Conservation (phyloP, 2,888 invertebrate genomes). For the Antheraea yamamai region DNA sequence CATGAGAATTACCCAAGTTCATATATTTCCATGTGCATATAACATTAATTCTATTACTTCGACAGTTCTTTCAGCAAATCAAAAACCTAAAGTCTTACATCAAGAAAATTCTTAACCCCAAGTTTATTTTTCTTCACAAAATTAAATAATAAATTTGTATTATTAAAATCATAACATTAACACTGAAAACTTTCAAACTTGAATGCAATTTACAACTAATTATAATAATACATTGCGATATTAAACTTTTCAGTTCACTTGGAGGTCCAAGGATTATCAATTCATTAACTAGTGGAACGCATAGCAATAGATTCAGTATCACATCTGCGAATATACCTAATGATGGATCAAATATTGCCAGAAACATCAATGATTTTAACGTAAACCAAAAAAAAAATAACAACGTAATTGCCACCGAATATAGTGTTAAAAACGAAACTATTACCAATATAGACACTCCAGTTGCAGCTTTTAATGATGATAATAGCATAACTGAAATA, state of each 20-base stretch:
- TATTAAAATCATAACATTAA: too few species aligned
- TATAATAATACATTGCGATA: too few species aligned
- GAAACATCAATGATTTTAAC: background rate
- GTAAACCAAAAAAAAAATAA: background rate
- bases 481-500: constrained; percentile 3
- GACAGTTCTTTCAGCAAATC: too few species aligned
- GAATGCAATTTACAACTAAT: too few species aligned
- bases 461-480: background rate
- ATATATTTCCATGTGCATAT: too few species aligned
- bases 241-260: background rate
- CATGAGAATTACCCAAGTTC: too few species aligned
- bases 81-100: too few species aligned
- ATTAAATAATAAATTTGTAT: too few species aligned
- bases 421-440: background rate
- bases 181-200: too few species aligned
- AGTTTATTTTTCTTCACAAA: too few species aligned
- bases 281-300: background rate
- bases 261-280: background rate
- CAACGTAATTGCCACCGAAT: background rate
- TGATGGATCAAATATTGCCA: background rate
- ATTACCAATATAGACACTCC: background rate
- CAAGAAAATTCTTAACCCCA: too few species aligned
- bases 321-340: background rate
- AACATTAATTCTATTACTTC: too few species aligned
- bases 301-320: background rate